phyloP scores from a whole-genome alignment of 1,140 invertebrate species.

The Drosophila nasuta region DNA sequence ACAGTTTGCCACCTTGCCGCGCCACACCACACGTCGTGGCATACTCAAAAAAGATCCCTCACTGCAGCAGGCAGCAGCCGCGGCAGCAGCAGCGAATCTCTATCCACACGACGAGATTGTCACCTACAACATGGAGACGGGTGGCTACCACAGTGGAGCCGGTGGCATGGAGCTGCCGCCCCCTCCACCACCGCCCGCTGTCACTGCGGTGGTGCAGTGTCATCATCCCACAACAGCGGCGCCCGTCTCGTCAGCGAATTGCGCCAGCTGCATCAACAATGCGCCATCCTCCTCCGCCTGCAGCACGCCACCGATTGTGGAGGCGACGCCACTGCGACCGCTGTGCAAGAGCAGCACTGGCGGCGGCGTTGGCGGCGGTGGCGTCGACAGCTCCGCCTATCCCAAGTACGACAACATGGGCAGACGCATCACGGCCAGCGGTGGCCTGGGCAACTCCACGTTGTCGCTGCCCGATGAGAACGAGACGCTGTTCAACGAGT shows the following conservation, averaged over 20 bases:
- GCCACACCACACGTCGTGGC: conserved; percentile 81
- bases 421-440: conserved; percentile 93
- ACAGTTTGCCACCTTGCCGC: conserved; percentile 88
- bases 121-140: conserved; percentile 81
- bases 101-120: conserved; percentile 84
- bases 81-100: conserved; percentile 55
- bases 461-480: conserved; percentile 90
- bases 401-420: conserved; percentile 95
- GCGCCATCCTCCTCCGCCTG: conserved; percentile 75
- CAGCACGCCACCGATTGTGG: conserved; percentile 71
- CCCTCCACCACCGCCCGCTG: conserved; percentile 71
- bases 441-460: conserved; percentile 88
- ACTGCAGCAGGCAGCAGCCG: conserved; percentile 55
- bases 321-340: conserved; percentile 66
- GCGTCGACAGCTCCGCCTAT: conserved; percentile 63
- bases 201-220: conserved; percentile 72
- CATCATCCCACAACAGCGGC: conserved; percentile 56
- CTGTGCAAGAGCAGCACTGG: conserved; percentile 43
- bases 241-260: conserved; percentile 61
- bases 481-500: conserved; percentile 77
- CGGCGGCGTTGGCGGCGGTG: neutral
- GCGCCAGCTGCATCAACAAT: conserved; percentile 85
- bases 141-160: conserved; percentile 57
- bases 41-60: conserved; percentile 81
- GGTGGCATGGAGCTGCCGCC: conserved; percentile 70